Base-by-base conservation (phyloP, 2,888 invertebrate species). In the Aporophyla lueneburgensis region DNA sequence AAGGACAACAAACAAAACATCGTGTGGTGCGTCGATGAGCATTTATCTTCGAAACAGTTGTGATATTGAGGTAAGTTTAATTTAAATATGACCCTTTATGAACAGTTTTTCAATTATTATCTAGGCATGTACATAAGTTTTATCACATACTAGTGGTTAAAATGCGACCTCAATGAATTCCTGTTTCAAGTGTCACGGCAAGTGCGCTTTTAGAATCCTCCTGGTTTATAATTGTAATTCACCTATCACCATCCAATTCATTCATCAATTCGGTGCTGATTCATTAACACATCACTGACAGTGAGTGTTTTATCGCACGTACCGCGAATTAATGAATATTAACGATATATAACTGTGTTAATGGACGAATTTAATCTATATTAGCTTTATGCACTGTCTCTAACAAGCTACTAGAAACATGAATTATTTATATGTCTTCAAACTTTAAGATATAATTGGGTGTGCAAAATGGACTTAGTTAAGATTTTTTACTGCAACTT, bases 31-130 rank as follows among this genome's bases (percentile, higher is more conserved):
- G 73, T 86, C 87, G 78, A 86, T 89, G 88, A 88, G 87, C 71
- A 87, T 87, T 89, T 87, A 46, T 56, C 71, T 80, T 72, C 77
- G 76, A 78, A 88, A 81, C 73, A 83, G 84, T 92, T 90, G 90
- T 91, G 91, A 91, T 91, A 91, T 86, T 82, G 79, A 91, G 94
- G 94, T 94, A 80, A 93, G 94, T 92, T 78, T 46, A 33, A 72
- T 82, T 83, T 84, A 68, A 80, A 74, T 70, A 70, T 53, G 69
- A 63, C 74, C 63, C 65, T 78, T 85, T 80, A 10, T 56, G 62
- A 83, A 83, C 78, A 72, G 80, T 84, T 76, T 65, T 54, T 75
- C 54, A 81, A 87, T 81, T 75, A 80, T 71, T 46, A 53, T 59
- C 62, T 65, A 63, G 66, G 40, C 62, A 72, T 71, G 49, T 76